Evolutionary conservation across 1,140 invertebrate species (phyloP).

Genomic region (Drosophila kepulauana): DNA sequence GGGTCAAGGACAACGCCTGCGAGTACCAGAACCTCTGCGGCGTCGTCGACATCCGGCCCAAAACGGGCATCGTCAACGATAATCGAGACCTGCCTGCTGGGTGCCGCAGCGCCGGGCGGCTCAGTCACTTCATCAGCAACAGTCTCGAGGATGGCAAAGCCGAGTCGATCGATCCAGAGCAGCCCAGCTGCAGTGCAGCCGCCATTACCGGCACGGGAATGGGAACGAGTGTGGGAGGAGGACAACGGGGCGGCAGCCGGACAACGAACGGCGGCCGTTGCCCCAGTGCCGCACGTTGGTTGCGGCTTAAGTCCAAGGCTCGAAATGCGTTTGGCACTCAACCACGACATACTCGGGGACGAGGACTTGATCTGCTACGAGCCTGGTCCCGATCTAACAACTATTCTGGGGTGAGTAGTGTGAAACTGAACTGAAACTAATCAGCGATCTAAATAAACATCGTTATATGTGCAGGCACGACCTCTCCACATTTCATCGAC

Average conservation of each 20-base stretch:
- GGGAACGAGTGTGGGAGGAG: neutral
- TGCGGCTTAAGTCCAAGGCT: slow-evolving; percentile 86
- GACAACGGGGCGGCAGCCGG: slow-evolving; percentile 34
- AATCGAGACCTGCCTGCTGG: slow-evolving; percentile 84
- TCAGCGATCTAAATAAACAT: neutral
- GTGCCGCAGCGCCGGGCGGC: slow-evolving; percentile 60
- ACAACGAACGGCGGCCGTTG: slow-evolving; percentile 86
- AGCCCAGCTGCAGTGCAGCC: slow-evolving; percentile 55
- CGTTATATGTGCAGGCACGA: slow-evolving; percentile 74
- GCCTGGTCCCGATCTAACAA: slow-evolving; percentile 85
- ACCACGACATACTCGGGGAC: slow-evolving; percentile 85
- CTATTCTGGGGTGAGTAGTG: slow-evolving; percentile 82
- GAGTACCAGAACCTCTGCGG: slow-evolving; percentile 74
- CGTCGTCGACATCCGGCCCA: slow-evolving; percentile 35
- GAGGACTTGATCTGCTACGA: slow-evolving; percentile 85
- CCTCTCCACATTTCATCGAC: slow-evolving; percentile 85
- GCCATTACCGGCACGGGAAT: neutral
- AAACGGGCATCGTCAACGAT: slow-evolving; percentile 81
- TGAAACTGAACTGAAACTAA: neutral
- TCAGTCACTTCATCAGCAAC: slow-evolving; percentile 83
- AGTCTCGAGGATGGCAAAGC: slow-evolving; percentile 85
- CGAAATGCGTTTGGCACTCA: slow-evolving; percentile 88
- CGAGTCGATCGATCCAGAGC: slow-evolving; percentile 72
- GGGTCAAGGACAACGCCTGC: slow-evolving; percentile 71
- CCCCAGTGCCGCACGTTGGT: slow-evolving; percentile 79